Conservation (phyloP, 2,113 vertebrate genomes). For the Cottus gobio region DNA sequence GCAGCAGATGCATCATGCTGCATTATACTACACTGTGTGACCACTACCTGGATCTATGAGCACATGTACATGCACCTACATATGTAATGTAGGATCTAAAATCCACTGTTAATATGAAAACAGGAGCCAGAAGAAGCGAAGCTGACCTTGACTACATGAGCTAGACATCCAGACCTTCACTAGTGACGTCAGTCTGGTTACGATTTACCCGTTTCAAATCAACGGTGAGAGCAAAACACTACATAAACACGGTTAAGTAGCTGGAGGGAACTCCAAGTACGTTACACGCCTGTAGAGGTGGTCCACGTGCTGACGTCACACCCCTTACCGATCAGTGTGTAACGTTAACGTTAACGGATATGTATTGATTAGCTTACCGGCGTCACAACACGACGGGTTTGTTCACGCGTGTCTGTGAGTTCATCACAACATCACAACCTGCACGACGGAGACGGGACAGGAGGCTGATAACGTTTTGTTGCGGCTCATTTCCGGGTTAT, state of each 20-base stretch:
- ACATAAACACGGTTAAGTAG: fast-evolving
- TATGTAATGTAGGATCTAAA: neutral
- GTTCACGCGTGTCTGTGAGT: neutral
- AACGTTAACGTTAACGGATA: neutral
- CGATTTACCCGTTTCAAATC: neutral
- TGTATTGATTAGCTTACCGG: constrained; percentile 9
- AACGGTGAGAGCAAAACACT: neutral
- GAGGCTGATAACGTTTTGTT: constrained; percentile 47
- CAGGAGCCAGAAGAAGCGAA: neutral
- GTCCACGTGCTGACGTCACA: neutral
- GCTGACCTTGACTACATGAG: constrained; percentile 40
- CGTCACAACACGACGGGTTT: neutral
- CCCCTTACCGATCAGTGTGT: neutral
- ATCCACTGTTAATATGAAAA: neutral
- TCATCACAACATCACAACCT: neutral
- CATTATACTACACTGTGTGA: too few relatives aligned
- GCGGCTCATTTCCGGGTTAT: constrained; percentile 52
- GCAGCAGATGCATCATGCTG: neutral
- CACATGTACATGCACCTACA: neutral
- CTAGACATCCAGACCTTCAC: neutral
- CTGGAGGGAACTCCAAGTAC: neutral
- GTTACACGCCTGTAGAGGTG: neutral
- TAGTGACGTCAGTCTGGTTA: neutral
- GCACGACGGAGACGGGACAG: neutral
- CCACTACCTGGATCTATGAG: neutral